Evolutionary conservation across 2,113 vertebrate species (phyloP).

Genomic region (Nothoprocta perdicaria): DNA sequence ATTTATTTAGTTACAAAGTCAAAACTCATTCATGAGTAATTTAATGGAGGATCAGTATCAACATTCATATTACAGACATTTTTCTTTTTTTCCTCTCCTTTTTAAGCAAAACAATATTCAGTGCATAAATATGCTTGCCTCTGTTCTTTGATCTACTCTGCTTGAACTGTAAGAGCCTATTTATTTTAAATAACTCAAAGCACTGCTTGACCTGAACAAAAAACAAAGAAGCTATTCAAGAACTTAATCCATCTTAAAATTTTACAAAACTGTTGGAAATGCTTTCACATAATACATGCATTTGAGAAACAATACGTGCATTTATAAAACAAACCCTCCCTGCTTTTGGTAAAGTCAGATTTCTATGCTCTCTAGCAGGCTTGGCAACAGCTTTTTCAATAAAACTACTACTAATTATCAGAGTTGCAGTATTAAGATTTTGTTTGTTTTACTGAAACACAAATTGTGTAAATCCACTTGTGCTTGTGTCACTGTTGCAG

Average conservation of each 20-base stretch:
- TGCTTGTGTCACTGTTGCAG: not conserved
- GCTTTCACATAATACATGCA: not conserved
- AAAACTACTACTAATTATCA: not conserved
- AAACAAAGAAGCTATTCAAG: conserved; percentile 22
- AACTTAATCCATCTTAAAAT: not conserved
- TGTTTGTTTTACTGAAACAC: not conserved
- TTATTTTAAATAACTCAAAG: conserved; percentile 32
- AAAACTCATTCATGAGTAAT: not conserved
- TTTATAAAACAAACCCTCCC: not conserved
- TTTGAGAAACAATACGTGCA: not conserved
- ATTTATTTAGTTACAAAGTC: not conserved
- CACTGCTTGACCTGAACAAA: conserved; percentile 1
- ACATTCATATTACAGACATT: not conserved
- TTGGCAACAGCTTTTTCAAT: not conserved
- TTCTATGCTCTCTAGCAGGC: not conserved
- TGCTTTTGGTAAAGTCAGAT: not conserved
- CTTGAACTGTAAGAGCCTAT: not conserved
- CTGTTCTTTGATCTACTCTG: not conserved
- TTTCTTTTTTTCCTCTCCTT: not conserved
- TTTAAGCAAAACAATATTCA: not conserved
- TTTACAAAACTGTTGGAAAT: not conserved
- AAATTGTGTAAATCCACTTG: not conserved
- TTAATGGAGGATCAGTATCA: not conserved
- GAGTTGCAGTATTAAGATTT: not conserved
- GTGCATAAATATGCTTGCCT: not conserved